phyloP scores from a whole-genome alignment of 2,113 vertebrate species.

The Enhydra lutris region DNA sequence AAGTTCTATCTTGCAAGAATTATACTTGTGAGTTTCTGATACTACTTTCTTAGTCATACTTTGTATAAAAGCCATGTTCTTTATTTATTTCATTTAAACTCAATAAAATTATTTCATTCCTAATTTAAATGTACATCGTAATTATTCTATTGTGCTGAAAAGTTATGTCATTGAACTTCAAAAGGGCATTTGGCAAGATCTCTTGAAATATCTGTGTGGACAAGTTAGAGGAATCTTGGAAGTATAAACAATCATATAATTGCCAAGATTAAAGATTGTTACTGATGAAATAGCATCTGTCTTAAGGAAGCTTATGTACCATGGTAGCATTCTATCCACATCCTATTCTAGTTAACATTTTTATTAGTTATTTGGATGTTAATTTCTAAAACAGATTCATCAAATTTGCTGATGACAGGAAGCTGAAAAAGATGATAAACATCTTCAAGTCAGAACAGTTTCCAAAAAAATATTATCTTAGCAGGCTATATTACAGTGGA shows the following conservation, averaged over 20 bases:
- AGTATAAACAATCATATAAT: background rate
- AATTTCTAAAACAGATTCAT: constrained; percentile 8
- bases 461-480: background rate
- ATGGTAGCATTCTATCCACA: background rate
- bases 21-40: background rate
- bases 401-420: background rate
- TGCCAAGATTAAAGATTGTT: constrained; percentile 7
- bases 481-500: background rate
- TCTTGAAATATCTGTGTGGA: background rate
- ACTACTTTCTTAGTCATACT: background rate
- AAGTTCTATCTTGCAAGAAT: background rate
- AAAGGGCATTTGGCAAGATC: background rate
- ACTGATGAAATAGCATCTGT: constrained; percentile 23
- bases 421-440: background rate
- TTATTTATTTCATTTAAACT: background rate
- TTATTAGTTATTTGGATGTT: background rate
- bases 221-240: background rate
- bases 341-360: background rate
- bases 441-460: background rate
- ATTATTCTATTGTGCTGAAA: background rate
- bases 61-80: background rate
- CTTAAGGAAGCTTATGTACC: background rate
- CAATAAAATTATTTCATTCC: background rate
- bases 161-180: background rate
- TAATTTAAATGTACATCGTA: background rate